Evolutionary conservation across 2,797 vertebrate species (phyloP).

Genomic region (Onychomys leucogaster): DNA sequence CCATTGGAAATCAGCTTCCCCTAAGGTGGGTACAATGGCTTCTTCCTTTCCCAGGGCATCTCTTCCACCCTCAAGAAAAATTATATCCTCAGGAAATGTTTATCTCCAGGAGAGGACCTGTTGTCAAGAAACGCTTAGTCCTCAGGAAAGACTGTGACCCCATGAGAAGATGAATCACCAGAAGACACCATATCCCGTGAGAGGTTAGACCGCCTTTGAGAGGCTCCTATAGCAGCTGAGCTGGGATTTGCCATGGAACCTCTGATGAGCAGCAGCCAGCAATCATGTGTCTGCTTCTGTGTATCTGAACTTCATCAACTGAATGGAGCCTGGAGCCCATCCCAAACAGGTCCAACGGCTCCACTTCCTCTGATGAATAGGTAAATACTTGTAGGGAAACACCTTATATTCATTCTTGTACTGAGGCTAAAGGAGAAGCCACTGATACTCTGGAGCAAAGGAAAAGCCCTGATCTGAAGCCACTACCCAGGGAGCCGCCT

Average conservation of each 20-base stretch:
- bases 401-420: background rate
- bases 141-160: background rate
- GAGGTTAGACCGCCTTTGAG: background rate
- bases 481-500: background rate
- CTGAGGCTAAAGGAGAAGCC: background rate
- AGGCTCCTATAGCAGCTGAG: background rate
- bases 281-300: no score
- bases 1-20: background rate
- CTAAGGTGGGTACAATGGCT: background rate
- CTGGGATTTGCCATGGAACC: background rate
- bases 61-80: background rate
- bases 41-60: background rate
- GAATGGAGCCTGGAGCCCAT: background rate
- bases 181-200: background rate
- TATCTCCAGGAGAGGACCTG: background rate
- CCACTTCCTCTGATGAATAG: background rate
- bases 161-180: background rate
- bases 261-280: background rate
- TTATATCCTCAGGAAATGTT: background rate
- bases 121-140: background rate
- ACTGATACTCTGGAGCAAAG: background rate
- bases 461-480: background rate
- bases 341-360: background rate
- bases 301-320: background rate
- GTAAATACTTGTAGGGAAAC: background rate